Evolutionary conservation across 1,140 invertebrate species (phyloP), one percentile per base, ranked within the genome.

Genomic region (Cotesia chilonis): DNA sequence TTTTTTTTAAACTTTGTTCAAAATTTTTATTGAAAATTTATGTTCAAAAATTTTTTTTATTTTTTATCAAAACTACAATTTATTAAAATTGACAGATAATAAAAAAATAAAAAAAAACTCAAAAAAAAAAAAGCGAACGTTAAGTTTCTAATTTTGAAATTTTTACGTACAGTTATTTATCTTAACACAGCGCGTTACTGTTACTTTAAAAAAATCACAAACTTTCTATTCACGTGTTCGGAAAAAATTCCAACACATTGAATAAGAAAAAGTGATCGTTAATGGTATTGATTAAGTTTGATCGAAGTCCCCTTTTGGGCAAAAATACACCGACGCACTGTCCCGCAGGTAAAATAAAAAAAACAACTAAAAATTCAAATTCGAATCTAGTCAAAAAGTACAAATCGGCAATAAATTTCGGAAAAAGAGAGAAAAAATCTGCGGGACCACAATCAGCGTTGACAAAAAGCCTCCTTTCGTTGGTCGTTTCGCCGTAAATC

Each of bases 371-470:
- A 61, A 38, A 70, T 81, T 78, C 80, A 85, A 86, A 87, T 87
- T 87, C 79, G 68, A 87, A 86, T 86, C 85, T 87, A 86, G 86
- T 87, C 85, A 87, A 85, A 86, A 83, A 77, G 85, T 86, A 87
- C 84, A 87, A 87, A 85, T 79, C 75, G 76, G 75, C 57, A 59
- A 71, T 36, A 74, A 66, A 65, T 68, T 54, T 36, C 57, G 17
- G 55, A 59, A 59, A 20, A 65, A 41, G 55, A 38, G 35, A 36
- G 14, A 12, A 28, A 65, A 38, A 52, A 64, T 68, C 68, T 38
- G n/a, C 38, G 57, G 20, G 6, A 66, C 38, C 63, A 61, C 12
- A 14, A 85, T 85, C 80, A 80, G 84, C 84, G 83, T 85, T 85
- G 81, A 86, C 82, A 84, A 87, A 80, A 82, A 84, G 84, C 84